Evolutionary conservation across 2,797 vertebrate genomes (phyloP), one percentile per base, ranked within the genome.

Genomic region (Spondyliosoma cantharus): DNA sequence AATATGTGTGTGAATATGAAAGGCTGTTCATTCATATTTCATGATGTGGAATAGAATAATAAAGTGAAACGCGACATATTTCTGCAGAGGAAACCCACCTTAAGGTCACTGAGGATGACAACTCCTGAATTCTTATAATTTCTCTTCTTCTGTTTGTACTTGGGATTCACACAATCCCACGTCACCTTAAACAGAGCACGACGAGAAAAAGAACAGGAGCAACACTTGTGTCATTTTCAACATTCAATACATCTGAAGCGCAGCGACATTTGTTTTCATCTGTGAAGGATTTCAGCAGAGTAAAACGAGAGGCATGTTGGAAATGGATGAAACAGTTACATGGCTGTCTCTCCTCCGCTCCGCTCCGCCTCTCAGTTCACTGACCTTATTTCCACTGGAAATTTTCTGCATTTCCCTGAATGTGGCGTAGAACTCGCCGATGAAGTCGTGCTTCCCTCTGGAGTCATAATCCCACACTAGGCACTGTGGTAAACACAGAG

Each of bases 401-500:
- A 95, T 96, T 84, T 94, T 96, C 94, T 98, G 97, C 96, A 98
- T 97, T 91, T 98, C 97, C 87, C 94, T 95, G 27, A 99, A 98
- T 67, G 96, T 97, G 83, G 97, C 95, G 81, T 96, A 96, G 93
- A 99, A 99, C 90, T 98, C 97, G 0, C 97, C 98, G 0, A 98
- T 99, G 95, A 97, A 98, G 93, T 98, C 97, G 0, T 99, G 98
- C 71, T 98, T 99, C 68, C 97, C 97, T 7, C 97, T 94, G 0
- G 97, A 98, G 93, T 99, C 97, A 27, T 97, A 96, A 93, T 98
- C 98, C 96, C 97, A 99, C 87, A 99, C 96, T 29, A 99, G 94
- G 19, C 97, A 95, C 98, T 98, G 81, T 57, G 71, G 48, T 64
- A 70, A 69, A 87, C 72, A 88, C 45, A 87, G 12, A 87, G 12